phyloP scores from a whole-genome alignment of 2,113 vertebrate genomes.

The Pygathrix nemaeus region DNA sequence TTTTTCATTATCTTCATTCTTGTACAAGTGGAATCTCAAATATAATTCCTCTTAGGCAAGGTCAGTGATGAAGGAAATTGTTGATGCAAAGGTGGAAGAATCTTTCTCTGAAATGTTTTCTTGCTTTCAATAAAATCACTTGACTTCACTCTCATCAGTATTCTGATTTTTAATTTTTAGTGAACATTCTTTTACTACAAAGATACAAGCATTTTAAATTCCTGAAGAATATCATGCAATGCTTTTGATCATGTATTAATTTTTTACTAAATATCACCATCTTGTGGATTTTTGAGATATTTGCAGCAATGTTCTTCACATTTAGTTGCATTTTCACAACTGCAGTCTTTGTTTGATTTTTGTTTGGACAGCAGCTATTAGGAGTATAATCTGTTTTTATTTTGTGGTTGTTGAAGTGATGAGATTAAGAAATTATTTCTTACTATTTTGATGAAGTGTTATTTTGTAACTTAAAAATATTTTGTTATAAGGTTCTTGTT shows the following conservation, averaged over 20 bases:
- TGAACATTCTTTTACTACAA: neutral
- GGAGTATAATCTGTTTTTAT: constrained; percentile 21
- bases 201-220: neutral
- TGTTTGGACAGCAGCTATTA: constrained; percentile 27
- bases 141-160: neutral
- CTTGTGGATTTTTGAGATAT: constrained; percentile 36
- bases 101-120: neutral
- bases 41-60: neutral
- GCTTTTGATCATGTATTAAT: neutral
- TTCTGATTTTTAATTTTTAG: constrained; percentile 36
- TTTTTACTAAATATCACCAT: constrained; percentile 41
- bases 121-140: neutral
- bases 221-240: neutral
- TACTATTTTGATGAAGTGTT: constrained; percentile 5
- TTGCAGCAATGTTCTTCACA: neutral
- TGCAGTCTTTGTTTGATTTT: constrained; percentile 1
- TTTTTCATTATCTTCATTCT: constrained; percentile 5
- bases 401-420: constrained; percentile 15
- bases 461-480: constrained; percentile 16
- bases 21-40: neutral
- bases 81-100: neutral
- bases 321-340: constrained; percentile 43
- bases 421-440: constrained; percentile 38
- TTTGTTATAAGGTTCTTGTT: neutral
- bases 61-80: neutral